Evolutionary conservation across 1,140 invertebrate genomes (phyloP).

Genomic region (Ips nitidus): DNA sequence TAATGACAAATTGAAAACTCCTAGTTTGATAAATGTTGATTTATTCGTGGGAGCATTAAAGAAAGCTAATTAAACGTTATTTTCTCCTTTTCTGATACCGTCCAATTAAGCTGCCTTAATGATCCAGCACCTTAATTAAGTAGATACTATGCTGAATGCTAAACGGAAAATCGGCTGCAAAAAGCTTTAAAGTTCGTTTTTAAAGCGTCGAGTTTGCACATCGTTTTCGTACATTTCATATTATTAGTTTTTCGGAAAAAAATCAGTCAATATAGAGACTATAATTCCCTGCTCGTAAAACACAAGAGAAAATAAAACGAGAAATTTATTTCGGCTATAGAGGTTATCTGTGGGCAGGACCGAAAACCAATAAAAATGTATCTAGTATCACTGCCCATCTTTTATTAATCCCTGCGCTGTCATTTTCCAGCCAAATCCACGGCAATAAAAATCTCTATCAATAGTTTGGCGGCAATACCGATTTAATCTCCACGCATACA

Average conservation of each 20-base stretch:
- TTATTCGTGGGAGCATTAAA: background rate
- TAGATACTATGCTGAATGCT: background rate
- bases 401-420: background rate
- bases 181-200: background rate
- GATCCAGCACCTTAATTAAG: background rate
- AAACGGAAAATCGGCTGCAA: background rate
- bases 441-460: constrained; percentile 5
- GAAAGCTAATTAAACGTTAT: background rate
- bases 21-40: background rate
- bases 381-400: background rate
- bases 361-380: too few species aligned
- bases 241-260: too few species aligned
- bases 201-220: too few species aligned
- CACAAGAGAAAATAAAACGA: too few species aligned
- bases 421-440: background rate
- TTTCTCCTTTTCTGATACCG: background rate
- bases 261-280: too few species aligned
- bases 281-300: too few species aligned
- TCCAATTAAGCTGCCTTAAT: background rate
- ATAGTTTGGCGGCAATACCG: background rate
- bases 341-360: too few species aligned
- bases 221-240: too few species aligned
- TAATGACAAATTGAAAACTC: background rate
- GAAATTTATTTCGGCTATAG: too few species aligned
- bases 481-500: constrained; percentile 2